Base-by-base conservation (phyloP, 1,140 invertebrate genomes). In the Camponotus vicinus region DNA sequence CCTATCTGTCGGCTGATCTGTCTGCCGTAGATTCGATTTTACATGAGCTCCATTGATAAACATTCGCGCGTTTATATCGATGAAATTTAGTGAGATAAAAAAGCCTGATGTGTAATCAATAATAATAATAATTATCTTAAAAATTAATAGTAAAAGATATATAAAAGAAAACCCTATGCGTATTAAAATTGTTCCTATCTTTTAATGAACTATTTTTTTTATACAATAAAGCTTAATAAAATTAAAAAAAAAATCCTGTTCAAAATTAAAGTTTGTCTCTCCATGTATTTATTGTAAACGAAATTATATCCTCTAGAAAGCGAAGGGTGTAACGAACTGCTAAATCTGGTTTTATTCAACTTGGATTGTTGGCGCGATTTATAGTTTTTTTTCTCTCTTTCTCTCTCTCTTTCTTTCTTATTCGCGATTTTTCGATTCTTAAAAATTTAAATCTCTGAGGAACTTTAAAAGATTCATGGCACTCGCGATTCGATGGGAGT, bases 381-480 rank as follows among this genome's bases (percentile, higher is more conserved):
- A 2, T 15, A 13, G 27, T 27, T 27, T 27, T 27, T 27, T 27
- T 27, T 27, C 13, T 49, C 11, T 49, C 13, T 49, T 13, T 15
- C 45, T 52, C 49, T 49, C 45, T 49, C 45, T 15, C 42, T 42
- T 34, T 9, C 52, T 77, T 1, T 27, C 9, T 45, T 45, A 45
- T 42, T 9, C 0, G 8, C 64, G 32, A 64, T 64, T 66, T 66
- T 18, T 66, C 0, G 34, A 66, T 66, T 34, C 18, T 66, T 3
- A 37, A 66, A 66, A n/a, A 66, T 66, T n/a, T 40, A 34, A 40
- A 49, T 6, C 8, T 34, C 5, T 5, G 18, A 42, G 21, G 40
- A 45, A 18, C 21, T 2, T 55, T 69, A 34, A 67, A 79, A 27
- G 63, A 69, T 79, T 52, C 63, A 80, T 18, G 78, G 7, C 76